Percentiles rank a stretch among this genome's conserved stretches.
These are phyloP conservation scores for Helarctos malayanus DNA, from an alignment of 2,797 vertebrate species.

Conservation along the genomic window DNA sequence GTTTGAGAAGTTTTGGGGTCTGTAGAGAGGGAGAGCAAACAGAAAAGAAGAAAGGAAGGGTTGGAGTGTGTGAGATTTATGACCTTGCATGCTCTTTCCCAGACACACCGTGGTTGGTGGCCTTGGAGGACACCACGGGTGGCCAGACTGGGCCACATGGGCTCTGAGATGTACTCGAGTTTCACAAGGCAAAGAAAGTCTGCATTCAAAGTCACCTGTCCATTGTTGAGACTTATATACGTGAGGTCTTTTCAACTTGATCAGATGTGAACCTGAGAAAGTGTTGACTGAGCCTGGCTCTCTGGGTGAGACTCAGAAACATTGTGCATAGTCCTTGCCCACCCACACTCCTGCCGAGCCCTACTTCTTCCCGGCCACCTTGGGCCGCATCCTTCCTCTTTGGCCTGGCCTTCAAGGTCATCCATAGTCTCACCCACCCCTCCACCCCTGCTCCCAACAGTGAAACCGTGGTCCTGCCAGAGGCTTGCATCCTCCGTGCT, in stretches of 20 bases:
- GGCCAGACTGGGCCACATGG: background rate
- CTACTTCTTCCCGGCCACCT: accelerated
- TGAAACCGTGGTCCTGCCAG: accelerated
- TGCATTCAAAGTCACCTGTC: accelerated
- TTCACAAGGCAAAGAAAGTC: background rate
- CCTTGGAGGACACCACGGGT: accelerated
- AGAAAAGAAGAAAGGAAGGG: background rate
- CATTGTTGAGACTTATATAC: background rate
- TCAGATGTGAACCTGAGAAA: background rate
- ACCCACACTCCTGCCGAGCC: too few relatives aligned
- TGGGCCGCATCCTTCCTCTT: too few relatives aligned
- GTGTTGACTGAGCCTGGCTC: background rate
- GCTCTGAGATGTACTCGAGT: accelerated
- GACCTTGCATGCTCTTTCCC: background rate
- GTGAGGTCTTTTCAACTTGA: background rate
- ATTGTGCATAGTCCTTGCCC: accelerated
- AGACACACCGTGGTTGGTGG: background rate
- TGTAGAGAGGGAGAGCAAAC: background rate
- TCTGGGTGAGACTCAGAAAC: background rate
- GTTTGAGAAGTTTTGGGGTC: accelerated
- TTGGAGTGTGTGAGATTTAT: accelerated
- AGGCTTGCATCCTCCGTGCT: accelerated
- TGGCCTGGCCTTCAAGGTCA: background rate
- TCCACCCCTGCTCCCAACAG: accelerated
- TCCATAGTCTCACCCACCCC: accelerated